Percentiles rank a stretch among this genome's conserved stretches.
Conservation (phyloP, 2,113 vertebrate genomes). For the Lethenteron reissneri region DNA sequence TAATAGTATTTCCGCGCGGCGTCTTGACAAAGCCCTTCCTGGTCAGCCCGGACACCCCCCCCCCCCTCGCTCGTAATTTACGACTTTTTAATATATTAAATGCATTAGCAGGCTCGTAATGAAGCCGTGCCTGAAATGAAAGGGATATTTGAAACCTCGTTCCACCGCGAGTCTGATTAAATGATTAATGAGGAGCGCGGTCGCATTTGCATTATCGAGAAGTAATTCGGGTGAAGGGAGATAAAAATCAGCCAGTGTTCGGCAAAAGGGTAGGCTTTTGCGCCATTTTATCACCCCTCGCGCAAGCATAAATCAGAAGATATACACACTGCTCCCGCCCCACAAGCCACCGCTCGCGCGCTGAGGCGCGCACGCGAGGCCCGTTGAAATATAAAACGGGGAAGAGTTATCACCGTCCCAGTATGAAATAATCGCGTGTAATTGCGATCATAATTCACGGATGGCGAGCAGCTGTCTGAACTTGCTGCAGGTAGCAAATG, state of each 20-base stretch:
- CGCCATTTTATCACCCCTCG: conserved; percentile 1
- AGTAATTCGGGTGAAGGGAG: conserved; percentile 89
- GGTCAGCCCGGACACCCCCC: no score
- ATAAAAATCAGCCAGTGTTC: conserved; percentile 43
- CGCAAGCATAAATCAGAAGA: conserved; percentile 5
- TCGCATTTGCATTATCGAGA: conserved; percentile 96
- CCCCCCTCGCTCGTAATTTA: conserved; percentile 37
- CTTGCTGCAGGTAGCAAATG: background rate
- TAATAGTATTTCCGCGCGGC: no score
- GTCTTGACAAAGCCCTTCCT: no score
- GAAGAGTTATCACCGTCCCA: conserved; percentile 5
- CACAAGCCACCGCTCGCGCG: background rate
- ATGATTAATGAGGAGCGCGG: conserved; percentile 99
- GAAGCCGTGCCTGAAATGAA: conserved; percentile 82
- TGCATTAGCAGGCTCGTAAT: conserved; percentile 82
- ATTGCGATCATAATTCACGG: conserved; percentile 5
- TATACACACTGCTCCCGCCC: conserved; percentile 5
- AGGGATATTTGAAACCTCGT: conserved; percentile 99
- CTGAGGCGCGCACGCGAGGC: background rate
- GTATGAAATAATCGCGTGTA: conserved; percentile 6
- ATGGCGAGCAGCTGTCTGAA: background rate
- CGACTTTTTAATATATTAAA: conserved; percentile 99
- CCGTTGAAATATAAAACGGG: conserved; percentile 4
- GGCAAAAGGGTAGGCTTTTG: background rate
- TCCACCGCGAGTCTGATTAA: conserved; percentile 98